Evolutionary conservation across 2,888 invertebrate species (phyloP), one percentile per base, ranked within the genome.

Genomic region (Diloba caeruleocephala): DNA sequence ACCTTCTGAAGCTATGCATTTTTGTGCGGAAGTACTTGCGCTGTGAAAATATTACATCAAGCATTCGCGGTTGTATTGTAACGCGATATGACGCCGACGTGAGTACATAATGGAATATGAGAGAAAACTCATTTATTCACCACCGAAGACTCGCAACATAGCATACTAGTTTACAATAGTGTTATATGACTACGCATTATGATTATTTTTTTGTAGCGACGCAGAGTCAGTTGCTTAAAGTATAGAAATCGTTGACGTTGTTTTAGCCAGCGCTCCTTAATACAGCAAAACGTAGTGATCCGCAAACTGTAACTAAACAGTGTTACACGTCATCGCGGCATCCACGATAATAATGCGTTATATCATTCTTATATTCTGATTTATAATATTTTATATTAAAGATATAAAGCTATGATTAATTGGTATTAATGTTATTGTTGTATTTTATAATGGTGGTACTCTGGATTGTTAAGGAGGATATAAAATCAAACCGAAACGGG

Each of bases 111-210:
- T 45, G 36, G 44, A 48, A 70, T 61, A 59, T 49, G 63, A 62
- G 59, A 56, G 59, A 64, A 65, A 75, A 63, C 64, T 76, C 71
- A 63, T 78, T 76, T 71, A 68, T 71, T 71, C 61, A 43, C 38
- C 59, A 62, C 55, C 50, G 48, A 56, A 59, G 26, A 62, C 39
- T 44, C 33, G 37, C 51, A 15, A 68, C 65, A 74, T 64, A 59
- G 62, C 44, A 42, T 29, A 38, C 39, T 29, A 31, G 51, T 46
- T 51, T 36, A 68, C 63, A 68, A 71, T 54, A 23, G 43, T 23
- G 38, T 19, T 52, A 23, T 57, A 38, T 56, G 14, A 42, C 39
- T 36, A 14, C 32, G 12, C 28, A 5, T 44, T 31, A 23, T 10
- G 5, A n/a, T n/a, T n/a, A n/a, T n/a, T n/a, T n/a, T n/a, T 23